A percentile compares a stretch with the other conserved stretches of the same genome.
Conservation (phyloP, 1,140 invertebrate genomes). For the Magallana gigas region DNA sequence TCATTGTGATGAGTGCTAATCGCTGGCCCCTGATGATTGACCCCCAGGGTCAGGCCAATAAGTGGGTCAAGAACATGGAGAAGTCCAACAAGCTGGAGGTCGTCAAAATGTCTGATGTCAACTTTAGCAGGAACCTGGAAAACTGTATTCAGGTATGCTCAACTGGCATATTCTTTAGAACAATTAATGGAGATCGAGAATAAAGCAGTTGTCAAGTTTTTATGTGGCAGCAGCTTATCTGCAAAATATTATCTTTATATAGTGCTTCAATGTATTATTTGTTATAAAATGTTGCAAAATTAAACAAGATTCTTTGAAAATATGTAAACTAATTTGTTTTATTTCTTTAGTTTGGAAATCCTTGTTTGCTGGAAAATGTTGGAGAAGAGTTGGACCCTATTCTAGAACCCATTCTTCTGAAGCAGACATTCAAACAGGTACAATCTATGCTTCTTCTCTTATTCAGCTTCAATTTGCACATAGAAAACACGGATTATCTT, state of each 20-base stretch:
- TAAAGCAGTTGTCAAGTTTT: too few species aligned
- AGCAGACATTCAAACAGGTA: slow-evolving; percentile 78
- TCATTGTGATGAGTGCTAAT: slow-evolving; percentile 77
- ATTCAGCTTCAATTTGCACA: too few species aligned
- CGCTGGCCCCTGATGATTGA: slow-evolving; percentile 80
- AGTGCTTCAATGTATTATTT: too few species aligned
- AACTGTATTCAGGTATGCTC: slow-evolving; percentile 78
- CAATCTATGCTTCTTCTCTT: background rate
- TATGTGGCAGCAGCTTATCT: too few species aligned
- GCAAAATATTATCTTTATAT: too few species aligned
- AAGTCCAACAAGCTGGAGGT: slow-evolving; percentile 77
- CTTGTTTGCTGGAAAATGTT: slow-evolving; percentile 79
- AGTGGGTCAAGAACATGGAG: slow-evolving; percentile 80
- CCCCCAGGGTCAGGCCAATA: slow-evolving; percentile 79
- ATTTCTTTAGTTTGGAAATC: slow-evolving; percentile 77
- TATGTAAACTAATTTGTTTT: too few species aligned
- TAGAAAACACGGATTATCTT: too few species aligned
- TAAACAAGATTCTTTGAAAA: too few species aligned
- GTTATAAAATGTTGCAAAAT: too few species aligned
- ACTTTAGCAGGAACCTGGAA: slow-evolving; percentile 76
- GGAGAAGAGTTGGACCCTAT: slow-evolving; percentile 79
- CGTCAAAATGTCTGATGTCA: slow-evolving; percentile 76
- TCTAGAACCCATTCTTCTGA: slow-evolving; percentile 77
- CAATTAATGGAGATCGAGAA: too few species aligned
- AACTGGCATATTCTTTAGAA: too few species aligned